Conservation (phyloP, 2,113 vertebrate species). For the Astatotilapia flaviijosephi region DNA sequence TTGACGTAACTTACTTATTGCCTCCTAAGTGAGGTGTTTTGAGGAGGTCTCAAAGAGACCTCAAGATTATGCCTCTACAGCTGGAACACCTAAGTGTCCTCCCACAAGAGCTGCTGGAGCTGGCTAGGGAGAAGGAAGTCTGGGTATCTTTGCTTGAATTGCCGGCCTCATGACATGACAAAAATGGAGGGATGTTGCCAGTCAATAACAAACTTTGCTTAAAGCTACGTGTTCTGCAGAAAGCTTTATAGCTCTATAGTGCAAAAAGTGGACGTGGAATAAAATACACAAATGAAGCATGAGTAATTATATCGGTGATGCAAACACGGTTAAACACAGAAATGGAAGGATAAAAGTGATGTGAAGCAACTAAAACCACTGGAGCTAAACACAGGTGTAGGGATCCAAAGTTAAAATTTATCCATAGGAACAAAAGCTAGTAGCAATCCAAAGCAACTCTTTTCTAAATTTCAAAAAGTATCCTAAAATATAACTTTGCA, state of each 20-base stretch:
- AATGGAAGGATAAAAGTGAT: not conserved
- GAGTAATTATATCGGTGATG: rapidly evolving
- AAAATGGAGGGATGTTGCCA: not conserved
- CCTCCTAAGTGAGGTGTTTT: not conserved
- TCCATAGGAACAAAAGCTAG: not conserved
- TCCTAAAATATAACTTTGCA: not conserved
- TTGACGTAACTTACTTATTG: rapidly evolving
- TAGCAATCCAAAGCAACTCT: not conserved
- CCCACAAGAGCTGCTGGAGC: not conserved
- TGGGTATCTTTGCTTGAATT: not conserved
- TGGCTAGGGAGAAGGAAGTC: not conserved
- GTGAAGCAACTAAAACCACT: not conserved
- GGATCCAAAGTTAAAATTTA: not conserved
- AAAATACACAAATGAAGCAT: not conserved
- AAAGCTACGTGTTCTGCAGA: not conserved
- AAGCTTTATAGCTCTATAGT: not conserved
- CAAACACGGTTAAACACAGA: not conserved
- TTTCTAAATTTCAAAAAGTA: not conserved
- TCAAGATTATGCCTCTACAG: not conserved
- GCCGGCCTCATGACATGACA: rapidly evolving
- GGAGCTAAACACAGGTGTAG: rapidly evolving
- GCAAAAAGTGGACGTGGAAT: rapidly evolving
- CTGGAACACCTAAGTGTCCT: not conserved
- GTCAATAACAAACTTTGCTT: rapidly evolving
- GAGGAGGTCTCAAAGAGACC: not conserved